These are phyloP conservation scores for Leuciscus idus DNA, from an alignment of 2,113 vertebrate genomes.

Conservation along the genomic window DNA sequence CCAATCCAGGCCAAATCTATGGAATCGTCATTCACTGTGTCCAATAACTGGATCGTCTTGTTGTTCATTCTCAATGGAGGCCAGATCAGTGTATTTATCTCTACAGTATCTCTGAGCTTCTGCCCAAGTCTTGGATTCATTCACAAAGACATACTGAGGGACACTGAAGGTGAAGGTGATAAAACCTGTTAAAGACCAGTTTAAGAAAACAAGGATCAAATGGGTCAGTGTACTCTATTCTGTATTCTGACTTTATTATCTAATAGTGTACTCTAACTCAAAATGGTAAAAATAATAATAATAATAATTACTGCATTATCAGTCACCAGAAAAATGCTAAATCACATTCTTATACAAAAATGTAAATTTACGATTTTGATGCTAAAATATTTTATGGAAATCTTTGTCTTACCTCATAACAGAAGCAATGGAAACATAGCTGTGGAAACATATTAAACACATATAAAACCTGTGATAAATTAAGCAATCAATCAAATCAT, in stretches of 20 bases:
- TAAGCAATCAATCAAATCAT: neutral
- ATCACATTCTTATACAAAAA: neutral
- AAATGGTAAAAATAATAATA: neutral
- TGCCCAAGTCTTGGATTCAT: conserved; percentile 17
- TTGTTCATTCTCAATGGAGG: neutral
- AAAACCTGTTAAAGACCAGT: conserved; percentile 15
- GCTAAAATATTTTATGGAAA: neutral
- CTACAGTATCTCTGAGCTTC: conserved; percentile 48
- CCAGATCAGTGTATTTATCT: conserved; percentile 41
- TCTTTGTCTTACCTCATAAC: neutral
- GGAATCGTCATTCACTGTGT: too few relatives aligned
- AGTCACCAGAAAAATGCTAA: neutral
- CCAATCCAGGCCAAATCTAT: too few relatives aligned
- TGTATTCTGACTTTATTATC: too few relatives aligned
- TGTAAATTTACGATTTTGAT: neutral
- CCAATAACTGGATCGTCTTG: neutral
- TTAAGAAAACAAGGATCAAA: neutral
- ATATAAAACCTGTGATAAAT: neutral
- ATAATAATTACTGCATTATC: neutral
- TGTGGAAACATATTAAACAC: neutral
- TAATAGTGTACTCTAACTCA: neutral
- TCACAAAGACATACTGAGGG: conserved; percentile 32
- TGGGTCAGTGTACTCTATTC: neutral
- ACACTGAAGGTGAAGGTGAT: neutral
- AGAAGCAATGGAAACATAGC: neutral